Evolutionary conservation across 1,140 invertebrate species (phyloP).

Genomic region (Ctenoplectra terminalis): DNA sequence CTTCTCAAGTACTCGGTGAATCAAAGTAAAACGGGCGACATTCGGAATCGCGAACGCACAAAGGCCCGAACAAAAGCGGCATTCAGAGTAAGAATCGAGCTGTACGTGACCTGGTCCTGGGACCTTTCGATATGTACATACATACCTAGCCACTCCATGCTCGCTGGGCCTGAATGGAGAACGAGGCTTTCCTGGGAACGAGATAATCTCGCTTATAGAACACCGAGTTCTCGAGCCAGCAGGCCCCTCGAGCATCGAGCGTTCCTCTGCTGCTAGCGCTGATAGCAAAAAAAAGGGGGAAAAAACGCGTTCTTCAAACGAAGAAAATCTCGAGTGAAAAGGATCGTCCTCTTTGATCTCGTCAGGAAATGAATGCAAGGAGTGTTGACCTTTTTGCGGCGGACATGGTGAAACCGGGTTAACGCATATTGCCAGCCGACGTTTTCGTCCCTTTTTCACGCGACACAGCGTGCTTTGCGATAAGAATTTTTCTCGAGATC

Average conservation of each 20-base stretch:
- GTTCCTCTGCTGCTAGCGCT: slow-evolving; percentile 16
- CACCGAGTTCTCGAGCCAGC: slow-evolving; percentile 58
- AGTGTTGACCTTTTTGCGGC: slow-evolving; percentile 44
- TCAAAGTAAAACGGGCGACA: slow-evolving; percentile 54
- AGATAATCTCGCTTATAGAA: slow-evolving; percentile 75
- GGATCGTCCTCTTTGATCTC: slow-evolving; percentile 47
- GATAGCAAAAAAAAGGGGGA: slow-evolving; percentile 31
- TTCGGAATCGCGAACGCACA: slow-evolving; percentile 71
- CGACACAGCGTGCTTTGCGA: neutral
- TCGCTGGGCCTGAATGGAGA: slow-evolving; percentile 65
- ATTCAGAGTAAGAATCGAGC: slow-evolving; percentile 72
- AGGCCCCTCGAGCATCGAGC: slow-evolving; percentile 47
- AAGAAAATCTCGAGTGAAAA: slow-evolving; percentile 57
- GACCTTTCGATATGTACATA: slow-evolving; percentile 58
- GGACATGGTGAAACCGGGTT: slow-evolving; percentile 45
- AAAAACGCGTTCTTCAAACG: slow-evolving; percentile 45
- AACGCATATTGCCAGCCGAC: slow-evolving; percentile 39
- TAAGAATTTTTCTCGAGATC: neutral
- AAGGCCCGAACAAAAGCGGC: slow-evolving; percentile 74
- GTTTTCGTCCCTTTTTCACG: slow-evolving; percentile 12
- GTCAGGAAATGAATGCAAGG: slow-evolving; percentile 51
- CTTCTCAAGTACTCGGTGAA: slow-evolving; percentile 45
- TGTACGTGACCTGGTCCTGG: slow-evolving; percentile 74
- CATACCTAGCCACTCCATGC: slow-evolving; percentile 41
- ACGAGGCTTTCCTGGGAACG: slow-evolving; percentile 72